Evolutionary conservation across 2,888 invertebrate genomes (phyloP).

Genomic region (Allygus modestus): DNA sequence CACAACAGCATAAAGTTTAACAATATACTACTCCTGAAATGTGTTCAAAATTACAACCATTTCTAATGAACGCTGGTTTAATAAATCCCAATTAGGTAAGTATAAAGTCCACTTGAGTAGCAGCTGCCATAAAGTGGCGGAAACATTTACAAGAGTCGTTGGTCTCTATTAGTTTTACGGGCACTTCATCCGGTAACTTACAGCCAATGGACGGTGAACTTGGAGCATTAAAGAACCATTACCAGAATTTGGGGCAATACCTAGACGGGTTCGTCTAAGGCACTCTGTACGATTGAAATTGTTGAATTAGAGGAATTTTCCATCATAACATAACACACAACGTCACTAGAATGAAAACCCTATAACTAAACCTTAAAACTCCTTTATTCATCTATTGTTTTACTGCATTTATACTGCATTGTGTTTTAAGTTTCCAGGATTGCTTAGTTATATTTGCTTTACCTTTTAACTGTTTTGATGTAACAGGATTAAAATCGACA

Average conservation of each 20-base stretch:
- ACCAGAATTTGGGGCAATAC: not conserved
- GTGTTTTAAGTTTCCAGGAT: not conserved
- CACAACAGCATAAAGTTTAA: no score
- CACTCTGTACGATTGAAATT: not conserved
- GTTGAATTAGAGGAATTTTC: not conserved
- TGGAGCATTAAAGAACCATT: not conserved
- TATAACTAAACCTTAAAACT: no score
- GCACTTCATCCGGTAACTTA: constrained; percentile 3
- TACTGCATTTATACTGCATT: no score
- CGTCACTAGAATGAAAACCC: no score
- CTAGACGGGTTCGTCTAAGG: not conserved
- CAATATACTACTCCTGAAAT: no score
- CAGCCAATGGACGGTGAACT: not conserved
- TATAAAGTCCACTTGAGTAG: not conserved
- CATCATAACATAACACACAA: not conserved
- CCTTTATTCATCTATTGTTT: not conserved
- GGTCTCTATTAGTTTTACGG: constrained; percentile 35
- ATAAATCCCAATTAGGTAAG: not conserved
- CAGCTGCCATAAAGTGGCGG: not conserved
- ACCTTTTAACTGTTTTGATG: no score
- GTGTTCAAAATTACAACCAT: no score
- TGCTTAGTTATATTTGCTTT: no score
- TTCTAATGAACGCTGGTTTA: not conserved
- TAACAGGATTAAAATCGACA: no score
- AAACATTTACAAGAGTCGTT: not conserved